These are phyloP conservation scores for Carposina sasakii DNA, from an alignment of 1,140 invertebrate species.

Conservation along the genomic window DNA sequence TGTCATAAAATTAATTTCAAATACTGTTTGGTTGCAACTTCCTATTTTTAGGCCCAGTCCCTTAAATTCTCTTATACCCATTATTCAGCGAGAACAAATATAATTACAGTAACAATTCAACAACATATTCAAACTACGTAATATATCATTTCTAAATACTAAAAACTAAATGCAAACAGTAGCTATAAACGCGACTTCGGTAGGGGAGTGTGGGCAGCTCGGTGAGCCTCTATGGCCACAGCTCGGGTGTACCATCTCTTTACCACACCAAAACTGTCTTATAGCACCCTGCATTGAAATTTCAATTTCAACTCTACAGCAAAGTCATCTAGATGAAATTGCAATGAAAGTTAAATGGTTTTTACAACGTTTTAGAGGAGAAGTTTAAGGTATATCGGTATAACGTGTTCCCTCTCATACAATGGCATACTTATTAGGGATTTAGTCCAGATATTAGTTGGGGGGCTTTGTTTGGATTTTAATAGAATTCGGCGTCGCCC, in stretches of 20 bases:
- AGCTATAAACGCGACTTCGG: conserved; percentile 67
- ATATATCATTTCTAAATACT: too few relatives aligned
- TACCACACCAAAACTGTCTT: conserved; percentile 14
- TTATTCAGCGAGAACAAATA: too few relatives aligned
- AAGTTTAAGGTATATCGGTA: conserved; percentile 47
- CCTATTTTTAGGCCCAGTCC: too few relatives aligned
- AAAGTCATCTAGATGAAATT: not conserved
- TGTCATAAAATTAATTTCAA: too few relatives aligned
- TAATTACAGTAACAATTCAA: too few relatives aligned
- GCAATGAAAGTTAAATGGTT: not conserved
- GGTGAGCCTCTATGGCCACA: conserved; percentile 71
- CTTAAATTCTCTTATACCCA: too few relatives aligned
- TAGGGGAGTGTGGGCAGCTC: conserved; percentile 67
- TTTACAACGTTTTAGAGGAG: not conserved
- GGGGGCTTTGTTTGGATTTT: conserved; percentile 69
- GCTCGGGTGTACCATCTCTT: conserved; percentile 50
- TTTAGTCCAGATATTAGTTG: conserved; percentile 72
- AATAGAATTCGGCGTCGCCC: conserved; percentile 63
- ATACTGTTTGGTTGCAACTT: too few relatives aligned
- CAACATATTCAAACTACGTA: too few relatives aligned
- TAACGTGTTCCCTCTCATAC: conserved; percentile 70
- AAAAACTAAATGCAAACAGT: too few relatives aligned
- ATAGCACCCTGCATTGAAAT: conserved; percentile 19
- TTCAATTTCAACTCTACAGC: not conserved
- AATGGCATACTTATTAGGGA: conserved; percentile 72